Evolutionary conservation across 2,888 invertebrate species (phyloP), one percentile per base, ranked within the genome.

Genomic region (Agrochola lychnidis): DNA sequence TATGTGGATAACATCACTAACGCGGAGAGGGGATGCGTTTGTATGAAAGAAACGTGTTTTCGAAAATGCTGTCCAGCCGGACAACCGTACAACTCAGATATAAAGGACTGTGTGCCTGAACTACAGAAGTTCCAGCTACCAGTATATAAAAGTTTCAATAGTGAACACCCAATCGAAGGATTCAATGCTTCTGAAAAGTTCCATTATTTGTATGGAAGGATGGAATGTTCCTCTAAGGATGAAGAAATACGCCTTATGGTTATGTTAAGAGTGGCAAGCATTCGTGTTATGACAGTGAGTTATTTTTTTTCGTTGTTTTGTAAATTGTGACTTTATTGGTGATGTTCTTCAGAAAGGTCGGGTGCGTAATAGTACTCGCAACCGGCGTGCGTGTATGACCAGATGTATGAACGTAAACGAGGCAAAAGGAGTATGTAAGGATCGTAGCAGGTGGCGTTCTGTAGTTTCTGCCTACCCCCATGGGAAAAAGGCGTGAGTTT

Each of bases 11-110:
- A 86, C 10, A 79, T 76, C 0, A 91, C 86, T 0, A 82, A 89
- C 3, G 66, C 70, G 4, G 79, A 91, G 62, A 85, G 90, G 77
- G 93, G 92, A 0, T 95, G 94, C 84, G 68, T 92, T 3, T 94
- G 93, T 72, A 80, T 78, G 16, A 93, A 93, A 57, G 84, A 90
- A 61, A 78, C 59, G 0, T 95, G 94, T 78, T 67, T 92, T 0
- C 78, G 89, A 9, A 96, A 95, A 79, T 96, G 96, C 62, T 96
- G 96, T 71, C 93, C 92, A 0, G 76, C 87, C 0, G 95, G 94
- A 0, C 81, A 83, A n/a, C 93, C 87, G 0, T 92, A 92, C 64
- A 40, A 91, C 0, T 0, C 1, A 4, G 0, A 36, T 1, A 36
- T 0, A 6, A 0, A 0, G 0, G 3, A 0, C 0, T 86, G 83